Conservation (phyloP, 2,797 vertebrate species). For the Cheirogaleus major region DNA sequence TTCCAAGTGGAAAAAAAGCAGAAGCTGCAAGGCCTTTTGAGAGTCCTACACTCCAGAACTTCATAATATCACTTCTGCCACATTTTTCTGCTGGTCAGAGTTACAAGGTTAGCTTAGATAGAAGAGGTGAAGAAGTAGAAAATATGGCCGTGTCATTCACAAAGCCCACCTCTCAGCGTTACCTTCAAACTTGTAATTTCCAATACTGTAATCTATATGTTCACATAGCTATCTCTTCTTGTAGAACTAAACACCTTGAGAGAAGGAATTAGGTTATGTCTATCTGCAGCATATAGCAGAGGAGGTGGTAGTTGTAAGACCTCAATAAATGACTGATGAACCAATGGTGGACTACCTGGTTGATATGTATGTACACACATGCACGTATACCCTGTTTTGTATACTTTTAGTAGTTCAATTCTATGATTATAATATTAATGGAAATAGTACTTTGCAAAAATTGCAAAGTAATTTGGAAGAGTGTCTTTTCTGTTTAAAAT, state of each 20-base stretch:
- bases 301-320: not conserved
- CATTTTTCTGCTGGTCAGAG: not conserved
- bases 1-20: not conserved
- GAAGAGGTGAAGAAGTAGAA: not conserved
- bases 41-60: not conserved
- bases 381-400: not conserved
- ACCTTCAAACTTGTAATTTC: not conserved
- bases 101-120: not conserved
- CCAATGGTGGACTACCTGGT: not conserved
- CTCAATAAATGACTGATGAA: not conserved
- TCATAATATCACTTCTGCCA: not conserved
- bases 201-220: not conserved
- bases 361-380: not conserved
- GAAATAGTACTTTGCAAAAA: not conserved
- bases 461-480: not conserved
- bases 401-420: not conserved
- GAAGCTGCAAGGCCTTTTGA: not conserved
- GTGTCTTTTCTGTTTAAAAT: not conserved
- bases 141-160: not conserved
- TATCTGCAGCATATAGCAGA: not conserved
- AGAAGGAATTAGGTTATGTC: not conserved
- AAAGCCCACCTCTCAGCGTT: not conserved
- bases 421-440: not conserved
- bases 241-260: not conserved
- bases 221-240: not conserved